Base-by-base conservation (phyloP, 2,888 invertebrate species). In the Galeruca laticollis region DNA sequence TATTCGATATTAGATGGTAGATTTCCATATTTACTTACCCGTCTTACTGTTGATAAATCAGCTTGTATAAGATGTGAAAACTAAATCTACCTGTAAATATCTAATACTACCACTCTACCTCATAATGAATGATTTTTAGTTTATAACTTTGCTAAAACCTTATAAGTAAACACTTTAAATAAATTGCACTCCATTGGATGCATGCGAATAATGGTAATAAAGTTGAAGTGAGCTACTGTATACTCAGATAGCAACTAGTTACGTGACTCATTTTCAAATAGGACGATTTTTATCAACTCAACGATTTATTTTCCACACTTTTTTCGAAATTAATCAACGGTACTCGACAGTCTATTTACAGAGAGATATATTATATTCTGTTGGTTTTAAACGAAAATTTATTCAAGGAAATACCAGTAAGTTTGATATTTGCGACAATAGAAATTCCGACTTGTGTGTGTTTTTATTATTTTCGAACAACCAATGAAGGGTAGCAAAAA, bases 121-220 rank as follows among this genome's bases (percentile, higher is more conserved):
- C n/a, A n/a, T 10, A 35, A 11, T 35, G 5, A 40, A 40, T 13
- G 13, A 40, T 40, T 40, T 40, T 6, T 13, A 40, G n/a, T 40
- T n/a, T n/a, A 40, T n/a, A 6, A 40, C n/a, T 40, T 13, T 40
- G n/a, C 40, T 40, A 40, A 40, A 40, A 40, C 40, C 40, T 40
- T 40, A 13, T 40, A 40, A 40, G 37, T 13, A 37, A 37, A 47
- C 15, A 15, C 18, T 47, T 47, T 15, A 18, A 47, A 47, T 47
- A 18, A 47, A 47, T 47, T 5, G 15, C 18, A 47, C 9, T 2
- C 15, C 47, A 47, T 47, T 5, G 47, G 18, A 47, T 18, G 47
- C 47, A 47, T 47, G 15, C 47, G 43, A n/a, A 43, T 43, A 43
- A 43, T 43, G n/a, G 43, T 47, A 47, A 47, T 47, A 47, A 47